Conservation (phyloP, 2,113 vertebrate species). For the Nanorana parkeri region DNA sequence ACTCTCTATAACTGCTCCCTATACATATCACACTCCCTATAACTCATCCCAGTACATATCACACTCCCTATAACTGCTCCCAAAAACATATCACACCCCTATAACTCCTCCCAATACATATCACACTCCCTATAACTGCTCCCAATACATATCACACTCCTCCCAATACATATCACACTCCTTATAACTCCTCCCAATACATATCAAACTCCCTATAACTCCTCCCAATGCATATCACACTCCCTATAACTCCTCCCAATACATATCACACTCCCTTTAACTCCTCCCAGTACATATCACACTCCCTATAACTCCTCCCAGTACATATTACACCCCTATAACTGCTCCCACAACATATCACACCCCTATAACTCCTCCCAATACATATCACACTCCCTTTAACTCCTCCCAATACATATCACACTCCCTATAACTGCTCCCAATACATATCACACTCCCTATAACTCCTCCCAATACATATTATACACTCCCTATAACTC, state of each 20-base stretch:
- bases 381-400: neutral
- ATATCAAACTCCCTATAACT: neutral
- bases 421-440: too few relatives aligned
- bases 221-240: neutral
- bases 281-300: neutral
- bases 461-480: too few relatives aligned
- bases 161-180: too few relatives aligned
- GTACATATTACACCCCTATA: neutral
- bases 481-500: too few relatives aligned
- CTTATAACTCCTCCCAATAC: too few relatives aligned
- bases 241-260: neutral
- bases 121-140: neutral
- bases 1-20: slow-evolving; percentile 23
- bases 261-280: neutral
- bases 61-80: neutral
- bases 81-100: neutral
- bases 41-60: neutral
- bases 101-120: neutral
- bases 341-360: too few relatives aligned
- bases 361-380: too few relatives aligned
- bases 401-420: neutral
- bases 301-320: neutral
- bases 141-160: neutral
- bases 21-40: slow-evolving; percentile 11
- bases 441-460: too few relatives aligned